phyloP scores from a whole-genome alignment of 1,140 invertebrate species.

The Euwallacea similis region DNA sequence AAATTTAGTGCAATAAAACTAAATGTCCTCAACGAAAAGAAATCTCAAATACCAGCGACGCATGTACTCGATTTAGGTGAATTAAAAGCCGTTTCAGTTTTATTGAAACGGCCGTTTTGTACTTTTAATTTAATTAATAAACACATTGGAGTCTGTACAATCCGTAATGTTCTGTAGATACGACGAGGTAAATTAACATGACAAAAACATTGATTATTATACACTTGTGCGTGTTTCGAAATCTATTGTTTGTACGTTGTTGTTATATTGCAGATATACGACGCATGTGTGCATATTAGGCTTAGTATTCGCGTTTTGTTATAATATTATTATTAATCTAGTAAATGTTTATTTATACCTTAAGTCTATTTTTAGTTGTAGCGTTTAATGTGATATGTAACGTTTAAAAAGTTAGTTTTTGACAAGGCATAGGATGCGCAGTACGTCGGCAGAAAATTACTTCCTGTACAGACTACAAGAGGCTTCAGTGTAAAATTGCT shows the following conservation, averaged over 20 bases:
- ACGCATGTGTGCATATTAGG: constrained; percentile 31
- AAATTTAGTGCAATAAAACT: too few species aligned
- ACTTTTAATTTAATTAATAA: constrained; percentile 48
- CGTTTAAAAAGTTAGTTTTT: constrained; percentile 22
- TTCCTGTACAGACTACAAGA: constrained; percentile 52
- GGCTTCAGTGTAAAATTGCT: constrained; percentile 53
- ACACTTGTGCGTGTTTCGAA: constrained; percentile 21
- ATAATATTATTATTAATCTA: constrained; percentile 37
- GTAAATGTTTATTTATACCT: constrained; percentile 41
- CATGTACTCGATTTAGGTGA: constrained; percentile 44
- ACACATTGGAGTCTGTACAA: constrained; percentile 51
- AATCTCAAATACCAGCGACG: constrained; percentile 16
- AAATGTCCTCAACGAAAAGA: too few species aligned
- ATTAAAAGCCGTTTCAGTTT: constrained; percentile 53
- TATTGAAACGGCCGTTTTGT: constrained; percentile 53
- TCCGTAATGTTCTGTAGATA: constrained; percentile 51
- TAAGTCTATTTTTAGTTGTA: constrained; percentile 37
- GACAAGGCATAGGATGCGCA: constrained; percentile 11
- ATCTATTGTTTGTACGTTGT: constrained; percentile 28
- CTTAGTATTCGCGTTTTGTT: constrained; percentile 8
- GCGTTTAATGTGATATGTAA: constrained; percentile 38
- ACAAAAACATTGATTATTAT: constrained; percentile 34
- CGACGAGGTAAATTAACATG: constrained; percentile 20
- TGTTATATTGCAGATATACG: constrained; percentile 20
- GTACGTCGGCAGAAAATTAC: constrained; percentile 45